Evolutionary conservation across 2,888 invertebrate species (phyloP), one percentile per base, ranked within the genome.

Genomic region (Biston betularia): DNA sequence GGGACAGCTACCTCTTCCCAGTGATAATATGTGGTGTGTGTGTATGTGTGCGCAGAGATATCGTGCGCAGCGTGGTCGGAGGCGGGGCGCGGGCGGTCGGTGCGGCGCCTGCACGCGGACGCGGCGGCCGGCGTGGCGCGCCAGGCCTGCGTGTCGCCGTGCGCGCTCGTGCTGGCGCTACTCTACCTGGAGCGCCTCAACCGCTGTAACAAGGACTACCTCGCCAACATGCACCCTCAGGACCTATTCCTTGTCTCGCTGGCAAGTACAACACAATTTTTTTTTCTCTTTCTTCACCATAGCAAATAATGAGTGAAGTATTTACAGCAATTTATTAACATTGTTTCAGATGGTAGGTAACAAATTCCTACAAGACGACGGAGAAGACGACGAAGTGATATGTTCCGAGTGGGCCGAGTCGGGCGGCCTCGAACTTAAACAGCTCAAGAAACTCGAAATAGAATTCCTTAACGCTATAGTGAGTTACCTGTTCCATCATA

Each of bases 201-300:
- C 85, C 94, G 94, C 69, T 95, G 95, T 78, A 97, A 98, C 93
- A 97, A 97, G 0, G 96, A 96, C 75, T 99, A 98, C 89, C 95
- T 99, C 70, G 95, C 96, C 76, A 94, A 95, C 79, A 96, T 98
- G 57, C 96, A 97, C 40, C 98, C 99, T 38, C 97, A 98, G 40
- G 98, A 99, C 86, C 95, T 99, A 67, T 99, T 99, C 90, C 95
- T 99, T 65, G 97, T 99, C 71, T 98, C 99, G 66, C 94, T 99
- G 96, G 99, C 98, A 90, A 92, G 93, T 48, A 11, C 3, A 4
- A 44, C 4, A 44, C 3, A 42, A 11, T 24, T 24, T 24, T 24
- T 24, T 24, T 24, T 24, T 24, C 24, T 3, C 24, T 24, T 24
- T 24, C 24, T 3, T 24, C 24, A 3, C 24, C 24, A 24, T 24